A percentile compares a stretch with the other conserved stretches of the same genome.
phyloP scores from a whole-genome alignment of 2,113 vertebrate species.

The Oncorhynchus masou region DNA sequence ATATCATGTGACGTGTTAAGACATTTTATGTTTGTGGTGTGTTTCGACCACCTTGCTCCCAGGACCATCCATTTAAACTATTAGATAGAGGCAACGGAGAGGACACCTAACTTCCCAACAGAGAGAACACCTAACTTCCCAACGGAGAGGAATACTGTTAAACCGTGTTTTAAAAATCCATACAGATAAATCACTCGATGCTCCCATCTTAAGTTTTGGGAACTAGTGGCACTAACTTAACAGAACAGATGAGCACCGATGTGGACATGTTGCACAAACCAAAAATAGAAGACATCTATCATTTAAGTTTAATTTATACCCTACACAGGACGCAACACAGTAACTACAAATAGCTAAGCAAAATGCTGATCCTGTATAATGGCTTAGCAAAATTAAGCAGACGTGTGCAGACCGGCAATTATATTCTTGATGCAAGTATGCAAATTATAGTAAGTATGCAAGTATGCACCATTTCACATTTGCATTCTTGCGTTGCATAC shows the following conservation, averaged over 20 bases:
- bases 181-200: constrained; percentile 50
- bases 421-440: too few species aligned
- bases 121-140: not conserved
- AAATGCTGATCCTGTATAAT: too few species aligned
- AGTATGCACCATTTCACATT: too few species aligned
- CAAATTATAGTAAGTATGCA: too few species aligned
- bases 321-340: too few species aligned
- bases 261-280: not conserved
- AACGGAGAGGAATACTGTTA: not conserved
- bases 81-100: constrained; percentile 5
- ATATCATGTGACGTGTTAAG: not conserved
- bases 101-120: too few species aligned
- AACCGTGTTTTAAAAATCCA: constrained; percentile 31
- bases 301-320: too few species aligned
- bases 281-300: not conserved
- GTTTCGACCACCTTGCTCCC: constrained; percentile 3
- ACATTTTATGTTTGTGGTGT: constrained; percentile 7
- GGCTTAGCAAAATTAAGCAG: too few species aligned
- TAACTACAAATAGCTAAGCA: too few species aligned
- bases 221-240: constrained; percentile 22
- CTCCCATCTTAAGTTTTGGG: constrained; percentile 28
- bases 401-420: too few species aligned
- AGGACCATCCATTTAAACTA: constrained; percentile 22
- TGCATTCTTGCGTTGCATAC: too few species aligned
- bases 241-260: constrained; percentile 33